Conservation (phyloP, 2,797 vertebrate genomes). For the Gila robusta region DNA sequence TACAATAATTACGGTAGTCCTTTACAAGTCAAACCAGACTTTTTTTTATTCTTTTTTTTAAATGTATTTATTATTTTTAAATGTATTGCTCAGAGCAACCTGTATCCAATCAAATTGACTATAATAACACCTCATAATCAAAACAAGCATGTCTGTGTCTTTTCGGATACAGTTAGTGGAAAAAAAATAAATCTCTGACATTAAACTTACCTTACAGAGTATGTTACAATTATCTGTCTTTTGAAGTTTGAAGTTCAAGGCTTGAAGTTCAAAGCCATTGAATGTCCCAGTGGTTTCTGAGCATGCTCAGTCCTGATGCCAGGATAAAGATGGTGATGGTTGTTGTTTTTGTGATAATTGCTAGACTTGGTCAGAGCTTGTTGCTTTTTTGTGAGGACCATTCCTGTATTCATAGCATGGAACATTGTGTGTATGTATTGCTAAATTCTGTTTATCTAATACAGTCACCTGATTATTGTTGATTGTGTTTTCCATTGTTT, state of each 20-base stretch:
- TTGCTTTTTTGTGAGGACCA: conserved; percentile 32
- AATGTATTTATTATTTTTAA: background rate
- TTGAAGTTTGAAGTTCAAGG: conserved; percentile 17
- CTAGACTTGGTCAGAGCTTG: conserved; percentile 11
- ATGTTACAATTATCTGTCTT: conserved; percentile 44
- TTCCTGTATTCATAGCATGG: background rate
- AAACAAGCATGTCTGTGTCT: conserved; percentile 7
- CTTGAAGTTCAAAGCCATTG: conserved; percentile 42
- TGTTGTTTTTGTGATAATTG: conserved; percentile 13
- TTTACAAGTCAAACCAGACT: conserved; percentile 4
- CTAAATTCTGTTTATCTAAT: conserved; percentile 30
- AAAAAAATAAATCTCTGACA: conserved; percentile 35
- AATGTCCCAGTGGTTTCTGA: conserved; percentile 25
- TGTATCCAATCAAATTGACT: conserved; percentile 10
- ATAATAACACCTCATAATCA: conserved; percentile 2
- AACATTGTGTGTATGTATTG: conserved; percentile 3
- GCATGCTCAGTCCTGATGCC: conserved; percentile 20
- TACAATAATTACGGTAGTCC: background rate
- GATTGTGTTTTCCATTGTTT: conserved; percentile 29
- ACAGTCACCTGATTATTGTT: conserved; percentile 25
- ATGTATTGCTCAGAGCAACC: background rate
- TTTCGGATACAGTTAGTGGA: conserved; percentile 25
- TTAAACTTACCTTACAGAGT: conserved; percentile 12
- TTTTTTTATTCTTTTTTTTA: background rate
- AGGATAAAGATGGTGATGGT: background rate